Evolutionary conservation across 23 tunicate genomes (phyloP).

Genomic region (Aplidium turbinatum): DNA sequence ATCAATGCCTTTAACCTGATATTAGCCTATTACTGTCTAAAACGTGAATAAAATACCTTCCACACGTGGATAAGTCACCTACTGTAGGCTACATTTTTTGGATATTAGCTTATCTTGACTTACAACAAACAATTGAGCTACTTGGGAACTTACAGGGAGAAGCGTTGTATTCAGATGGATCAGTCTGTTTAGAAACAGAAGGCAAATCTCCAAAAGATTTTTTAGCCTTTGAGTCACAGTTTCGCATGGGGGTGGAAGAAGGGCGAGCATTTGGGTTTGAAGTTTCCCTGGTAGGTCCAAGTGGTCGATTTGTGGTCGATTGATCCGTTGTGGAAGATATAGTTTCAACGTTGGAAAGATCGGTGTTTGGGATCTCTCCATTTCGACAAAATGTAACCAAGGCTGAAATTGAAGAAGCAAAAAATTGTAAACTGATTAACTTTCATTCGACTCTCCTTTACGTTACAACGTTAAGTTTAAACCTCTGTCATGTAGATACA

Average conservation of each 20-base stretch:
- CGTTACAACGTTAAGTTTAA: too few species aligned
- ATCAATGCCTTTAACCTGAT: too few species aligned
- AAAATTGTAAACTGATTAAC: not conserved
- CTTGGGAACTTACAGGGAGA: conserved; percentile 27
- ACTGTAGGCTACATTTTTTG: too few species aligned
- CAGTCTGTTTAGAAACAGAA: conserved; percentile 25
- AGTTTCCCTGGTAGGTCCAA: not conserved
- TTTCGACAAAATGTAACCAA: conserved; percentile 42
- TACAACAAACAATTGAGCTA: too few species aligned
- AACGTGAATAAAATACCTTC: too few species aligned
- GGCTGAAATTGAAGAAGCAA: conserved; percentile 2
- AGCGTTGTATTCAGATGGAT: conserved; percentile 20
- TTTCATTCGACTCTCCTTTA: not conserved
- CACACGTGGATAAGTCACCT: too few species aligned
- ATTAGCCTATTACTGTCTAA: too few species aligned
- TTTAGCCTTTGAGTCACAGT: conserved; percentile 10
- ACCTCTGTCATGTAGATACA: too few species aligned
- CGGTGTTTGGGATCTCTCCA: conserved; percentile 27
- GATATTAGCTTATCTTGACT: too few species aligned
- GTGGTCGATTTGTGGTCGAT: not conserved
- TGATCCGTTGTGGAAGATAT: not conserved
- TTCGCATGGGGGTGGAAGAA: conserved; percentile 9
- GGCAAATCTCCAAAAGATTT: conserved; percentile 41
- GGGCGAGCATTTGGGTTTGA: conserved; percentile 10
- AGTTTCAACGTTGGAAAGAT: not conserved